A percentile compares a stretch with the other conserved stretches of the same genome.
Evolutionary conservation across 2,113 vertebrate genomes (phyloP).

Genomic region (Elaphurus davidianus): DNA sequence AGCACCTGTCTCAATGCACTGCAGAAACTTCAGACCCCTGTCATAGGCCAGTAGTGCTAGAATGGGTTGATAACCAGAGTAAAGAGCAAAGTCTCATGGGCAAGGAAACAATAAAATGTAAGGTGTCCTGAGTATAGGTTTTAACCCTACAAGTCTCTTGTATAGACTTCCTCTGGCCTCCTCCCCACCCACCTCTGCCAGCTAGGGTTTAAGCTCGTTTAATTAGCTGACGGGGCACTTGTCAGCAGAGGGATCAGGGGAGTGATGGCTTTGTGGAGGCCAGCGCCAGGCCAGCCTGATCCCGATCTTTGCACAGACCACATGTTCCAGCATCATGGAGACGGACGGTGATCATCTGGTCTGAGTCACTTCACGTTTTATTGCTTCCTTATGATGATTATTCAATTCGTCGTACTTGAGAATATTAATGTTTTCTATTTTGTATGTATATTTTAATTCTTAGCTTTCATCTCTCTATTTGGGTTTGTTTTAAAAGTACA

Average conservation of each 20-base stretch:
- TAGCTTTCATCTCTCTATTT: conserved; percentile 81
- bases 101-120: background rate
- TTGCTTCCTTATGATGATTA: conserved; percentile 83
- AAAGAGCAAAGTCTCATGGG: background rate
- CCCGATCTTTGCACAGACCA: background rate
- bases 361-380: conserved; percentile 71
- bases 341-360: conserved; percentile 72
- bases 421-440: conserved; percentile 79
- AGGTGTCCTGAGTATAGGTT: background rate
- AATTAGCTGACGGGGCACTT: background rate
- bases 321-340: conserved; percentile 1
- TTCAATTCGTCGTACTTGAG: conserved; percentile 74
- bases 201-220: background rate
- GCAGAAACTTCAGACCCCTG: background rate
- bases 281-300: background rate
- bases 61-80: background rate
- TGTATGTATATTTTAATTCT: conserved; percentile 74
- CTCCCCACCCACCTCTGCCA: background rate
- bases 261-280: background rate
- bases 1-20: background rate
- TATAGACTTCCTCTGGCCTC: background rate
- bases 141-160: background rate
- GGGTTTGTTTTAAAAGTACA: conserved; percentile 74
- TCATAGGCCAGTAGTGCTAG: background rate
- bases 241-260: background rate